Base-by-base conservation (phyloP, 2,113 vertebrate species). In the Xiphophorus hellerii region DNA sequence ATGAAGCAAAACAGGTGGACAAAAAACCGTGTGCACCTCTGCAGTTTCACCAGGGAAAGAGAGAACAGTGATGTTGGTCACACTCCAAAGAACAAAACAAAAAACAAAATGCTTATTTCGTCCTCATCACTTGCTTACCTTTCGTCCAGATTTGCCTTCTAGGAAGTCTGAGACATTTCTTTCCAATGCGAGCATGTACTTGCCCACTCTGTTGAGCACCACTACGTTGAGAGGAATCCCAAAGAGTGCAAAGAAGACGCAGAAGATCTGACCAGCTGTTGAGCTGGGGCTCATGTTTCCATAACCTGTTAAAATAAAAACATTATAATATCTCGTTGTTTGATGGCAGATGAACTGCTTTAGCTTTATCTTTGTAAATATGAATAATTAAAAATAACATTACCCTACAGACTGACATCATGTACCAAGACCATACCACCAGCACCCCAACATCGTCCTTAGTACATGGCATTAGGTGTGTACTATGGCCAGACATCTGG, bases 201-300 rank as follows among this genome's bases (percentile, higher is more conserved):
- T 95, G 28, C 97, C 96, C 66, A 97, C 95, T 70, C 94, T 92
- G 3, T 96, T 98, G 77, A 98, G 92, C 71, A 98, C 93, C n/a
- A 97, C 86, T 44, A 98, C 74, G 83, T 98, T 97, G 69, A 99
- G 91, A 0, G 96, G 97, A 75, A 99, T 98, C 4, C 97, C 97
- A 84, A 97, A 91, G 0, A 98, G 86, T 0, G 96, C 96, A 62
- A 97, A 99, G 82, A 98, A 83, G 66, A 97, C 94, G 66, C 97
- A 98, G 92, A 97, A 97, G 84, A 98, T 94, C 81, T 95, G 94
- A 22, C 95, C 96, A 1, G 33, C 77, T 0, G 42, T 92, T 0
- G 96, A 94, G 39, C 61, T 92, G 71, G 95, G 97, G 74, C 94
- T 96, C 44, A 97, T 94, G 90, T 97, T 97, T 10, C 97, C 96